Evolutionary conservation across 1,140 invertebrate genomes (phyloP).

Genomic region (Lasioglossum baleicum): DNA sequence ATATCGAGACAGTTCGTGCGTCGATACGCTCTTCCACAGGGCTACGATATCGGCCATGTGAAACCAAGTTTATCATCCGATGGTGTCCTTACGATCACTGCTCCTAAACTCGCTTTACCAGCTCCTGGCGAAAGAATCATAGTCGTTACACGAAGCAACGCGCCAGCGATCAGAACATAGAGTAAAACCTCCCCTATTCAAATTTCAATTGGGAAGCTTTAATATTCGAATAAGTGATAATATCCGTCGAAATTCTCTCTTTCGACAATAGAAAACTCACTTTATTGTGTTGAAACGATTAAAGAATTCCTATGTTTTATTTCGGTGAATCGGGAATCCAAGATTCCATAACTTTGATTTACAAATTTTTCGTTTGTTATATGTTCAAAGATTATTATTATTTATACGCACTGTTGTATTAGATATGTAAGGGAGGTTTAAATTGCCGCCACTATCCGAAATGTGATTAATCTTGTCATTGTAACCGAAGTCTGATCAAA

Average conservation of each 20-base stretch:
- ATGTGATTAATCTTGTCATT: constrained; percentile 9
- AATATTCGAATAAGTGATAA: too few relatives aligned
- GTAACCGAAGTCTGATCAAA: constrained; percentile 15
- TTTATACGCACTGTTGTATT: not conserved
- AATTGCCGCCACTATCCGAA: not conserved
- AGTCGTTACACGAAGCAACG: constrained; percentile 29
- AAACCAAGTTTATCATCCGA: constrained; percentile 79
- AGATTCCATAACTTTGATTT: not conserved
- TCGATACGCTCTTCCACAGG: constrained; percentile 85
- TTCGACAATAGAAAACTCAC: too few relatives aligned
- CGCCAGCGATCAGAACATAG: constrained; percentile 44
- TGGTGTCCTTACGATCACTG: constrained; percentile 80
- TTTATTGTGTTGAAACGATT: too few relatives aligned
- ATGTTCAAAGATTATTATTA: not conserved
- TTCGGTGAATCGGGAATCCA: not conserved
- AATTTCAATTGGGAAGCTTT: too few relatives aligned
- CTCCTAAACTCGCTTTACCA: constrained; percentile 62
- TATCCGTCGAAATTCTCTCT: too few relatives aligned
- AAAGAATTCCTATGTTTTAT: not conserved
- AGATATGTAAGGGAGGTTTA: not conserved
- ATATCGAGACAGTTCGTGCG: constrained; percentile 87
- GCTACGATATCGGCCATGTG: constrained; percentile 80
- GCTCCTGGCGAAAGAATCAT: constrained; percentile 50
- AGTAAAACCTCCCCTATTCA: too few relatives aligned
- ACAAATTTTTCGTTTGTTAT: not conserved